Conservation (phyloP, 2,888 invertebrate species). For the Synergus laeviventris region DNA sequence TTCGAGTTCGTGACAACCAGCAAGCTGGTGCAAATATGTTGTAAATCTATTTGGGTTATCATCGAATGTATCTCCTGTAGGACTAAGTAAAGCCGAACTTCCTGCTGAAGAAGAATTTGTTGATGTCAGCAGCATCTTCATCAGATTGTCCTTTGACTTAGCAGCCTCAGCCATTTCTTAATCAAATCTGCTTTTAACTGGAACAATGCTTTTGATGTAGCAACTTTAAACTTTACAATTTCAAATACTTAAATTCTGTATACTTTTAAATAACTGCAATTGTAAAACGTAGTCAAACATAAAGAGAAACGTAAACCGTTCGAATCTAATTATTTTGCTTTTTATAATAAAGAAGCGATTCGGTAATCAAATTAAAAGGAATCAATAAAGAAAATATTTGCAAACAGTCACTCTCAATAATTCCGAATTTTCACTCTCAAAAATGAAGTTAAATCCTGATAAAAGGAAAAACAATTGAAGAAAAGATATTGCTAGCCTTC, state of each 20-base stretch:
- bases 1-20: constrained; percentile 71
- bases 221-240: no score
- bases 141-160: constrained; percentile 43
- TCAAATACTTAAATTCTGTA: no score
- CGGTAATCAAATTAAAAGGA: no score
- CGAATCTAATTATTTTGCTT: no score
- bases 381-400: background rate
- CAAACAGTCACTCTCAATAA: background rate
- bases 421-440: background rate
- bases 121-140: constrained; percentile 59
- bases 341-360: no score
- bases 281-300: no score
- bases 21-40: constrained; percentile 68
- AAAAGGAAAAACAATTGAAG: background rate
- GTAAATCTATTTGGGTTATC: constrained; percentile 77
- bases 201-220: background rate
- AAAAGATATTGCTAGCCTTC: background rate
- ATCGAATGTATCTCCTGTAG: constrained; percentile 76
- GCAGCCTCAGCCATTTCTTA: constrained; percentile 33
- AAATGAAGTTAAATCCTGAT: background rate
- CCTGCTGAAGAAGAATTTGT: constrained; percentile 47
- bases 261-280: no score
- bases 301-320: no score
- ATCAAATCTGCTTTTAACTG: background rate
- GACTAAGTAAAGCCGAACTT: constrained; percentile 65